Conservation (phyloP, 2,888 invertebrate species). For the Molanna angustata region DNA sequence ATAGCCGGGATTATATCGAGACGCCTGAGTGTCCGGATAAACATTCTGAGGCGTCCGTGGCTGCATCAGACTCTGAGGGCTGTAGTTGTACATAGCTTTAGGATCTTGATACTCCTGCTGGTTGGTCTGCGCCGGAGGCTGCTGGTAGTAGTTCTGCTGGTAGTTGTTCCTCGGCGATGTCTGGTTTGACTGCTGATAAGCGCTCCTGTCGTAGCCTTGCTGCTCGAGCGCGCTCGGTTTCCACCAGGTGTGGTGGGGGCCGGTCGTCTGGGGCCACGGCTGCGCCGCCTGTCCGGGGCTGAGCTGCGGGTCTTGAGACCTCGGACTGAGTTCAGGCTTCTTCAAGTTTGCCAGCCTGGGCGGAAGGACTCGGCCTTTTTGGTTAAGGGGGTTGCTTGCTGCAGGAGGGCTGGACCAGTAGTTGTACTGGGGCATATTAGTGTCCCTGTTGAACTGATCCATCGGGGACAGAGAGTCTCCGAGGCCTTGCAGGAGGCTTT, state of each 20-base stretch:
- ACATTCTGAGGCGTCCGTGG: background rate
- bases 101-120: background rate
- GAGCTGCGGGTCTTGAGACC: constrained; percentile 2
- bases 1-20: background rate
- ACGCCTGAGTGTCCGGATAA: background rate
- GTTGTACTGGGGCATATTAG: constrained; percentile 14
- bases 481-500: constrained; percentile 21
- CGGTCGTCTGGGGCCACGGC: background rate
- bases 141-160: background rate
- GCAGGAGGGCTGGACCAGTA: constrained; percentile 16
- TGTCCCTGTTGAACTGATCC: constrained; percentile 12
- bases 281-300: no score
- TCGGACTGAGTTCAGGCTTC: constrained; percentile 8
- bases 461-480: constrained; percentile 5
- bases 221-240: constrained; percentile 20
- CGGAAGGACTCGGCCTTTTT: constrained; percentile 13
- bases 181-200: constrained; percentile 11
- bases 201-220: constrained; percentile 3
- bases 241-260: constrained; percentile 18
- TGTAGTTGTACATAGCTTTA: background rate
- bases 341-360: constrained; percentile 28
- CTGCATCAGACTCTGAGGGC: background rate
- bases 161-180: constrained; percentile 9
- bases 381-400: background rate
- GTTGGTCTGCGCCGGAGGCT: background rate